Evolutionary conservation across 2,888 invertebrate species (phyloP), one percentile per base, ranked within the genome.

Genomic region (Hemithea aestivaria): DNA sequence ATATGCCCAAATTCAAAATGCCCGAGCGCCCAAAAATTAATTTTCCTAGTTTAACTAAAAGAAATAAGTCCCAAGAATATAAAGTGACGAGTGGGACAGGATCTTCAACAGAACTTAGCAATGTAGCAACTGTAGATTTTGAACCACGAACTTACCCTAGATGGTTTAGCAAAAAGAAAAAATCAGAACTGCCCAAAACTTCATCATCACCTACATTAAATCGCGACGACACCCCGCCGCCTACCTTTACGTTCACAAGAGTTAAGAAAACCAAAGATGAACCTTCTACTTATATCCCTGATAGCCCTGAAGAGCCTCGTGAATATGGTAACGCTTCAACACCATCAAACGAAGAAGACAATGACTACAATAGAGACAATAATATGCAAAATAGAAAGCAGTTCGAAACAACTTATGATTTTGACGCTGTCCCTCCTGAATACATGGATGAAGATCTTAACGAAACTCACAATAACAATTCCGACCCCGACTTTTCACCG

Each of bases 71-170:
- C 16, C 25, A 89, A 48, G 82, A 81, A 41, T 58, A 71, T 26
- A 82, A 79, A 54, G 51, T 64, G 28, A 66, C 58, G 6, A 82
- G 85, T 46, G 73, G 53, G 60, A 83, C 53, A 53, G 87, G 66
- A 66, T 84, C 75, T 8, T 72, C 66, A 40, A 62, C 57, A 32
- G 85, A 71, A 59, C 66, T 69, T 60, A 70, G 73, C 53, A 84
- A 88, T 37, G 80, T 84, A 22, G 84, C 88, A 35, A 89, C 89
- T 26, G 93, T 94, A 62, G 90, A 91, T 32, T 91, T 91, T 63
- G 93, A 93, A 72, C 91, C 93, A 48, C 90, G 91, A 54, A 95
- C 95, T 0, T 94, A 93, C 66, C 95, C 95, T 0, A 89, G 94
- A 54, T 88, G 95, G 50, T 91, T 92, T 57, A 73, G 70, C 40